Evolutionary conservation across 2,888 invertebrate genomes (phyloP), one percentile per base, ranked within the genome.

Genomic region (Fabriciana adippe): DNA sequence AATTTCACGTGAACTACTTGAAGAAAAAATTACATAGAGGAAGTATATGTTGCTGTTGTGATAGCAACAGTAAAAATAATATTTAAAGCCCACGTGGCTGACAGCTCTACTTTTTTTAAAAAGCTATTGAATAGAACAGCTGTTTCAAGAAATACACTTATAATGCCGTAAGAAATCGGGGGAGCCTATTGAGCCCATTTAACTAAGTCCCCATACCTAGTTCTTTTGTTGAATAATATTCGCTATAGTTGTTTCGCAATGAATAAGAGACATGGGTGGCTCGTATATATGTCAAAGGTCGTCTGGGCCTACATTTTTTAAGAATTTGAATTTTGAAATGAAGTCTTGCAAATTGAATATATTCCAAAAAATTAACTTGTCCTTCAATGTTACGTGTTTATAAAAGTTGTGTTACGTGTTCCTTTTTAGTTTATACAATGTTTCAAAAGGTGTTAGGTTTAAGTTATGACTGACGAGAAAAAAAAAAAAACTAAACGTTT

Each of bases 121-220:
- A 81, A 78, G 72, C 73, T 56, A 75, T 81, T 91, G 79, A 89
- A 91, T 88, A 87, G 88, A 85, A 87, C 92, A 91, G 90, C 90
- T 92, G 91, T 89, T 88, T 85, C 81, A 81, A 85, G 88, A 85
- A 87, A 88, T 84, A 85, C 79, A 84, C 76, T 87, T 81, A 81
- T 79, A 82, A 85, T 85, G 71, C 60, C 76, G 63, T 68, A 84
- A 87, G 85, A 79, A 76, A 85, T 86, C 80, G 84, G 86, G 86
- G 88, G 85, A 83, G 79, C 82, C 67, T 84, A 82, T 79, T 81
- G 76, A 76, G 73, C 76, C 75, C 71, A 77, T 77, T 78, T 76
- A 78, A 86, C 57, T 60, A 51, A 55, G 53, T 65, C 54, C 55
- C 47, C 48, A 47, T 60, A 51, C 57, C 81, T 85, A 85, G 81